phyloP scores from a whole-genome alignment of 2,113 vertebrate genomes.

The Sisor rabdophorus region DNA sequence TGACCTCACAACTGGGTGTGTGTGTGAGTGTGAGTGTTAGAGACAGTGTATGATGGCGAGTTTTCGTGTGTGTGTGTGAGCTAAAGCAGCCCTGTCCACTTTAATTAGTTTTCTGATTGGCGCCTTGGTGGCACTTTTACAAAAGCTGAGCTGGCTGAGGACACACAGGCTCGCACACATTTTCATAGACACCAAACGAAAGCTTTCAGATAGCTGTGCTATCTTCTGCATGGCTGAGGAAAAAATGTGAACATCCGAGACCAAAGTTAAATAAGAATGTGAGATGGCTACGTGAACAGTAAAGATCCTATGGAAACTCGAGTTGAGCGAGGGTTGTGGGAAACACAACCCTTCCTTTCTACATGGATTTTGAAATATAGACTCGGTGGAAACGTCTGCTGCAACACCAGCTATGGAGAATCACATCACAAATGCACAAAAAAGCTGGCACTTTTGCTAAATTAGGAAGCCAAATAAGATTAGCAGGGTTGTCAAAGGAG shows the following conservation, averaged over 20 bases:
- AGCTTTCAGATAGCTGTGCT: background rate
- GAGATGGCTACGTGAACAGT: conserved; percentile 26
- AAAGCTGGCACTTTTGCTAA: conserved; percentile 49
- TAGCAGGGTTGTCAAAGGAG: conserved; percentile 39
- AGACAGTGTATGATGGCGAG: background rate
- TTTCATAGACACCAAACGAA: background rate
- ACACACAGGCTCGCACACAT: background rate
- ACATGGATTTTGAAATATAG: background rate
- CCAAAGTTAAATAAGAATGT: background rate
- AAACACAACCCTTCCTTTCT: too few species aligned
- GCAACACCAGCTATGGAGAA: conserved; percentile 9
- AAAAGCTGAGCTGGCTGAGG: conserved; percentile 1
- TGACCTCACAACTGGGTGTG: conserved; percentile 37
- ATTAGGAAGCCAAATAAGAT: conserved; percentile 45
- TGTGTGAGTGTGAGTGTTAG: conserved; percentile 43
- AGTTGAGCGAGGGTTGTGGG: too few species aligned
- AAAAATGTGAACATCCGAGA: background rate
- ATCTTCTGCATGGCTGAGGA: background rate
- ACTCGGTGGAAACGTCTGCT: background rate
- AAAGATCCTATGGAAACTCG: too few species aligned
- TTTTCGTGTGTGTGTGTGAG: conserved; percentile 9
- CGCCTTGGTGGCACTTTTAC: conserved; percentile 2
- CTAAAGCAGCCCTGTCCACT: conserved; percentile 28
- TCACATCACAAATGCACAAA: conserved; percentile 37
- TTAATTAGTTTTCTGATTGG: conserved; percentile 32